Evolutionary conservation across 2,888 invertebrate species (phyloP).

Genomic region (Neoitamus cyanurus): DNA sequence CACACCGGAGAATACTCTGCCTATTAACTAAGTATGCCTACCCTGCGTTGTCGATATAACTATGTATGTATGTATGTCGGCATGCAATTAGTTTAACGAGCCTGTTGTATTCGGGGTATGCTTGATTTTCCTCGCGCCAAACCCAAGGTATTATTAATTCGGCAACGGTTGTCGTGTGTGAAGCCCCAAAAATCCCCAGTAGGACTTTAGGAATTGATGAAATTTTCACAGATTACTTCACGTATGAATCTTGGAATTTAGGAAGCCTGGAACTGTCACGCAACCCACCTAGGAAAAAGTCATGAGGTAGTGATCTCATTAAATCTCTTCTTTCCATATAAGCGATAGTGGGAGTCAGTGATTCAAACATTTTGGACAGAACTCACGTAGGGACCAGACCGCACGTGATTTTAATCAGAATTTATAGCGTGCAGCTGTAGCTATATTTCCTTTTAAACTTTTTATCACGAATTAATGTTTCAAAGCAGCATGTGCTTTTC

Average conservation of each 20-base stretch:
- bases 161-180: not conserved
- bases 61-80: not conserved
- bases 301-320: not conserved
- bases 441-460: not conserved
- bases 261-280: not conserved
- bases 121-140: not conserved
- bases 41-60: not conserved
- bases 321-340: not conserved
- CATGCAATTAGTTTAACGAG: not conserved
- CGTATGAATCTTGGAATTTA: not conserved
- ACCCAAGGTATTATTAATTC: not conserved
- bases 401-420: not conserved
- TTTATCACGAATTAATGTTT: not conserved
- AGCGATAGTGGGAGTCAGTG: not conserved
- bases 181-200: not conserved
- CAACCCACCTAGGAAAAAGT: not conserved
- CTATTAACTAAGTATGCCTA: not conserved
- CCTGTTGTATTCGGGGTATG: not conserved
- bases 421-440: not conserved
- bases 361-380: not conserved
- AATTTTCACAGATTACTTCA: not conserved
- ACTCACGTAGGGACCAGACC: not conserved
- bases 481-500: not conserved
- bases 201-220: not conserved
- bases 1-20: not conserved